Evolutionary conservation across 2,888 invertebrate genomes (phyloP), one percentile per base, ranked within the genome.

Genomic region (Calliphora vomitoria): DNA sequence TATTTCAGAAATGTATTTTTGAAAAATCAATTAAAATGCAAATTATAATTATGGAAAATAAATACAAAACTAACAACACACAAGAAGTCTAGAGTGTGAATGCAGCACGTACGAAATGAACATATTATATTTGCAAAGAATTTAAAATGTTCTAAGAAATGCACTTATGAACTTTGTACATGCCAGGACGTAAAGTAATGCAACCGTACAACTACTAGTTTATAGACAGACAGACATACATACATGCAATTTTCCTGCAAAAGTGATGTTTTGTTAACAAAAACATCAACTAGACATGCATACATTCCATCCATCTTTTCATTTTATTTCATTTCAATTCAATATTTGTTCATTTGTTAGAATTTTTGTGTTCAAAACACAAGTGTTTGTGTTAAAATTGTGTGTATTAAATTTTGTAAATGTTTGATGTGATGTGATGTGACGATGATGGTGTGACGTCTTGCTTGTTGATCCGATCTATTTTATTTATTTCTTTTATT

Each of bases 1-100:
- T 62, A 76, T 62, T 38, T 47, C 44, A 76, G n/a, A 64, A 53
- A 4, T 35, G 44, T 78, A 71, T 20, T 15, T 66, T 13, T 69
- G 8, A 72, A 69, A 81, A 76, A 64, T 50, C 55, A 76, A 76
- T 76, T 71, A 76, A 72, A 81, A 81, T 81, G 82, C 75, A 69
- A 78, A 83, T 71, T 15, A 64, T 53, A 53, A 38, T 53, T 44
- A 31, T 13, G 13, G 1, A 41, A 35, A 20, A 8, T 11, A 41
- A 38, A 25, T 50, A 58, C 18, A 20, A 68, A 44, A 38, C n/a
- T 55, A 1, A 20, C 25, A 35, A 20, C 50, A 72, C 0, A 11
- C 6, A 18, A n/a, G 53, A 10, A 18, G 20, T n/a, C 20, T 20
- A 18, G 8, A 4, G 10, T 15, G 1, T 47, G 8, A 35, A 35